These are phyloP conservation scores for Uropetala carovei DNA, from an alignment of 2,888 invertebrate species.

Conservation along the genomic window DNA sequence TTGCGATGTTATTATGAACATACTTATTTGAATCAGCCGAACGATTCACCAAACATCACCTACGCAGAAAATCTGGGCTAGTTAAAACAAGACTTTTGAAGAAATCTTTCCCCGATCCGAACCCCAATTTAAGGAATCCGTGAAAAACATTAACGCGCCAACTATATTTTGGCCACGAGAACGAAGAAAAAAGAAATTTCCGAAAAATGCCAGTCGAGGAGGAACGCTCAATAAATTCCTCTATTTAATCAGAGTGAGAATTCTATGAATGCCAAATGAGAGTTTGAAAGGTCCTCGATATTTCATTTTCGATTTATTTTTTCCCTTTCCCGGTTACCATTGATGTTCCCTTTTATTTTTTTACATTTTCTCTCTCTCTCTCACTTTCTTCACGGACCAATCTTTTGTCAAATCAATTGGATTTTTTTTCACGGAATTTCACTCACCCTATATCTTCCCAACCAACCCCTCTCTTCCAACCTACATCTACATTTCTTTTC, in stretches of 20 bases:
- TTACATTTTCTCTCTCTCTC: background rate
- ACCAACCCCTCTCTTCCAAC: background rate
- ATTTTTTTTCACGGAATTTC: background rate
- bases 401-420: background rate
- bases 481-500: no score
- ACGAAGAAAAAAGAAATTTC: no score
- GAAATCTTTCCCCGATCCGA: no score
- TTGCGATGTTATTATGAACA: no score
- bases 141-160: no score
- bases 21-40: no score
- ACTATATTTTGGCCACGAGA: no score
- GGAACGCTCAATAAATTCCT: background rate
- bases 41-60: no score
- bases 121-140: no score
- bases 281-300: background rate
- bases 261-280: constrained; percentile 12
- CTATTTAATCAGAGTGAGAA: background rate
- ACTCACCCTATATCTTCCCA: background rate
- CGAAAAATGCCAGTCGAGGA: no score
- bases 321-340: background rate
- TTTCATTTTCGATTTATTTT: background rate
- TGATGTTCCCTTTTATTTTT: background rate
- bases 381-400: background rate
- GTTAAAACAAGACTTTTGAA: no score
- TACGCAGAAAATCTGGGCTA: no score